Base-by-base conservation (phyloP, 2,888 invertebrate genomes). In the Pimpla rufipes region DNA sequence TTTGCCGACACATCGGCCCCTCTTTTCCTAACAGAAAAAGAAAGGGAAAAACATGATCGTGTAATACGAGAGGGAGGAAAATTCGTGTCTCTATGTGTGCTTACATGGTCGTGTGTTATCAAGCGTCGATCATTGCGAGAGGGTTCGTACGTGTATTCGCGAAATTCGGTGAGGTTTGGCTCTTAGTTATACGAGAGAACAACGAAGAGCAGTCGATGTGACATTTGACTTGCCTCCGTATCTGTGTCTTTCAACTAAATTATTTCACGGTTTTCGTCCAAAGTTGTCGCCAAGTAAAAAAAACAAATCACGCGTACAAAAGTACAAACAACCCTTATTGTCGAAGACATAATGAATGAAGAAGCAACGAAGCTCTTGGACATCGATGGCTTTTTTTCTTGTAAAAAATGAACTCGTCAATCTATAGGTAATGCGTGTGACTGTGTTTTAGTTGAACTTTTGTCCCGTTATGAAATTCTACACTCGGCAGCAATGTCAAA, bases 311-410 rank as follows among this genome's bases (percentile, higher is more conserved):
- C 85, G 68, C 84, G 75, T 89, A 89, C 87, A 90, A 91, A 90
- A 89, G 89, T 91, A 91, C 88, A 90, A 91, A 91, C 79, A 88
- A 90, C 85, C 84, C 88, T 92, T 91, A 92, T 92, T 92, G 91
- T 91, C 91, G 84, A 89, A 88, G 86, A 81, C 81, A 88, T 68
- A 79, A 80, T 73, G 23, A 80, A 83, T 68, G 47, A 52, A 79
- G 76, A 83, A 77, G 62, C 76, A 76, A 79, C 75, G 57, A 83
- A 83, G 79, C 70, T 70, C 29, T 70, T 47, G 55, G 74, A 70
- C 59, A 55, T 71, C 40, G 35, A 74, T 57, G 2, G 55, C 55
- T 79, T 71, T 79, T 37, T 40, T 55, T 52, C 10, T 45, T 66
- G 64, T n/a, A 59, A 21, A 57, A 79, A 68, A 8, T 50, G 11